Base-by-base conservation (phyloP, 2,888 invertebrate species). In the Alsophila aescularia region DNA sequence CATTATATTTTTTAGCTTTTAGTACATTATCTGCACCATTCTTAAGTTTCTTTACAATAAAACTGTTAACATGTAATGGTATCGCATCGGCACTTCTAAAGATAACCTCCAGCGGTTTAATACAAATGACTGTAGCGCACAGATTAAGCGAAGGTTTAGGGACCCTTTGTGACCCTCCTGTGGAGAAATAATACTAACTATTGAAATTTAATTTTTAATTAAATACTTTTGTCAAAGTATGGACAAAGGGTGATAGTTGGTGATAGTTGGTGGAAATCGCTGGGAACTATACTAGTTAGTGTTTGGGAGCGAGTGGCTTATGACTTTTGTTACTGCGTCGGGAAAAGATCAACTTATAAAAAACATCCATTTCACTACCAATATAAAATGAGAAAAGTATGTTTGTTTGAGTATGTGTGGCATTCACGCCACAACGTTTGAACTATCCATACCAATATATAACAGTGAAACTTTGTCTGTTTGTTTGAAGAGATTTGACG, bases 61-160 rank as follows among this genome's bases (percentile, higher is more conserved):
- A n/a, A n/a, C n/a, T n/a, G n/a, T n/a, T n/a, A n/a, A n/a, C n/a
- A 15, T 9, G 15, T 35, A 15, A 32, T 44, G 43, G 44, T 31
- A 13, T 55, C 55, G 44, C 18, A 15, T 10, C n/a, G 24, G 7
- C 8, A 5, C 24, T 10, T 40, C 1, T 55, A 44, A 50, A 44
- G 1, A 9, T 7, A 35, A 37, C 44, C 59, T 42, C 40, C 44
- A 64, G 70, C 54, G 74, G 73, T 73, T 66, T 64, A 41, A 45
- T 53, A 67, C 69, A 69, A 69, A 72, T 66, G 70, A 70, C 65
- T 70, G 73, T 71, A 74, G 65, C 64, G 64, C 64, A 57, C 63
- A 73, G 77, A 78, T 79, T 76, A 77, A 63, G 44, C 34, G 53
- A 50, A 41, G 51, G 48, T 55, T 52, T 47, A 47, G 43, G 51